phyloP scores from a whole-genome alignment of 2,888 invertebrate species.

The Cataglyphis albicans region DNA sequence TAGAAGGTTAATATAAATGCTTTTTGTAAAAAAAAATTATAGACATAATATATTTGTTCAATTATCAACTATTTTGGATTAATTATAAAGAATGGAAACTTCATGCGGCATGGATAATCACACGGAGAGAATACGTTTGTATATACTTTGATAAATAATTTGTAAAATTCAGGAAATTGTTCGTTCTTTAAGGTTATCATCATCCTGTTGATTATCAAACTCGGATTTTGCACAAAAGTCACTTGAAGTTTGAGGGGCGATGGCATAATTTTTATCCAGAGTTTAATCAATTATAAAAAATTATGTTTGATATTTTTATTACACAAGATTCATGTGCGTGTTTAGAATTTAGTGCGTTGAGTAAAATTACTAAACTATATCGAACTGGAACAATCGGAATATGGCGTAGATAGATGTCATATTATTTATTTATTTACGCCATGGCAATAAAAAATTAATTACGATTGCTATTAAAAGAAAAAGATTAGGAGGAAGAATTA shows the following conservation, averaged over 20 bases:
- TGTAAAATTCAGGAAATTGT: conserved; percentile 63
- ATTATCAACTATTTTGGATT: conserved; percentile 11
- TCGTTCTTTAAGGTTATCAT: conserved; percentile 65
- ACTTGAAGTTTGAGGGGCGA: conserved; percentile 65
- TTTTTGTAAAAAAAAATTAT: not conserved
- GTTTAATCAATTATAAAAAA: conserved; percentile 5
- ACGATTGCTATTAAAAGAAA: not conserved
- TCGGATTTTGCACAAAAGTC: conserved; percentile 75
- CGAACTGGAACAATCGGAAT: conserved; percentile 11
- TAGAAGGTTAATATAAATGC: not conserved
- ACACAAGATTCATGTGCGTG: not conserved
- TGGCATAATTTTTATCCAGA: conserved; percentile 57
- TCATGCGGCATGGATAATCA: not conserved
- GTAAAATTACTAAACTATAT: not conserved
- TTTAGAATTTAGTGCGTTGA: not conserved
- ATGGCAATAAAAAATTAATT: not conserved
- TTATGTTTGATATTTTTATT: not conserved
- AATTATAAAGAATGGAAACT: not conserved
- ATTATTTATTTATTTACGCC: not conserved
- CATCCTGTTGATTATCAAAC: conserved; percentile 64
- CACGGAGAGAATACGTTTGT: conserved; percentile 27
- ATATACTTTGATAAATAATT: conserved; percentile 71
- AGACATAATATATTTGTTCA: not conserved
- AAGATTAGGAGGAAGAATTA: not conserved
- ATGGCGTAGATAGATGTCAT: not conserved